Base-by-base conservation (phyloP, 2,797 vertebrate genomes). In the Pipistrellus pipistrellus region DNA sequence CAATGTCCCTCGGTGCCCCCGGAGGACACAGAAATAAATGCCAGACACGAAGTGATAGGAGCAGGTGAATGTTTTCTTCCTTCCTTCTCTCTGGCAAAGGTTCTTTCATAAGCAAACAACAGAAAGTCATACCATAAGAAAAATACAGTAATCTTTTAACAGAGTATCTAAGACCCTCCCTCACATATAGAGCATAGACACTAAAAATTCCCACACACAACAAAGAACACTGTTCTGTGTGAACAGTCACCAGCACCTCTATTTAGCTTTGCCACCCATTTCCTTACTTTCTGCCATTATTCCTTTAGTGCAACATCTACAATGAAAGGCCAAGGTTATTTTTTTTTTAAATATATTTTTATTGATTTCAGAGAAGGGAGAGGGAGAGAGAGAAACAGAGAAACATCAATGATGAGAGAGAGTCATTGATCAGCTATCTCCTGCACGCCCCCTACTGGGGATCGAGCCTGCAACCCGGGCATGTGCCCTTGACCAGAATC, bases 41-140 rank as follows among this genome's bases (percentile, higher is more conserved):
- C n/a, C 80, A 93, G 75, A 55, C 8, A 78, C 35, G 1, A 3
- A 4, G 18, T 35, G 27, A 78, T 17, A 77, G 0, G 20, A 38
- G 72, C 6, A 30, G 32, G 73, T 11, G 8, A 57, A 35, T 3
- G 30, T 73, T 46, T 32, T 20, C 62, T 91, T 27, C 72, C 13
- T 55, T 59, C 68, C 18, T 96, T 41, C 69, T 85, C 64, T 68
- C 69, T 23, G 66, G 68, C 20, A 68, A 92, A 92, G 53, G 94
- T 14, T 51, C n/a, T 85, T 88, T 89, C 15, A 53, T 8, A 88
- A 92, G 32, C 44, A 20, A 86, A 30, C 30, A 80, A 51, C 2
- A 59, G 0, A 7, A 90, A 90, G 55, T 69, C 64, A 82, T 3
- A 66, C 14, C 21, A 21, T 10, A 25, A 25, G 11, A 53, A 80